phyloP scores from a whole-genome alignment of 92 coral and sea anemone species.

The Scolanthus callimorphus region DNA sequence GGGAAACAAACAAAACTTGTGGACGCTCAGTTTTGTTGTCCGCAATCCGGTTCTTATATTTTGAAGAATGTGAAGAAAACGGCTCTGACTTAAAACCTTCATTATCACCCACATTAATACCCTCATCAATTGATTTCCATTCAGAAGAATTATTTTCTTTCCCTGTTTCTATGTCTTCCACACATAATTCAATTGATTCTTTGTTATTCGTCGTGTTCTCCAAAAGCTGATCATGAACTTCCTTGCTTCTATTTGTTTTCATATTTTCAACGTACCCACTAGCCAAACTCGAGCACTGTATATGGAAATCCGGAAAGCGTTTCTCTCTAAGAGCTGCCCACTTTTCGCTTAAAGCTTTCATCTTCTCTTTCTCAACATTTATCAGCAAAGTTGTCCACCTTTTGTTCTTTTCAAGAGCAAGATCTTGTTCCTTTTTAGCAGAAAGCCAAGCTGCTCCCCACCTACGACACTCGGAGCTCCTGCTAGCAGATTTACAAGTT shows the following conservation, averaged over 20 bases:
- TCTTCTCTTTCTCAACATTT: constrained; percentile 58
- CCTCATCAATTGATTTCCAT: too few species aligned
- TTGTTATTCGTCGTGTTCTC: too few species aligned
- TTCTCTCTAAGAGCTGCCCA: constrained; percentile 16
- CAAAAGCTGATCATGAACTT: too few species aligned
- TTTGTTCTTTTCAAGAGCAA: constrained; percentile 16
- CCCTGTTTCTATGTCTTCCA: too few species aligned
- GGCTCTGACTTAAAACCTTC: not conserved
- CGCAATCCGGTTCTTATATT: not conserved
- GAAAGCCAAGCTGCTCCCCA: constrained; percentile 79
- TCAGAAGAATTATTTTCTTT: too few species aligned
- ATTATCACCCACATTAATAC: too few species aligned
- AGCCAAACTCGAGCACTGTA: too few species aligned
- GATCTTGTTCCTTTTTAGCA: constrained; percentile 68
- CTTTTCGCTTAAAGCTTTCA: constrained; percentile 29
- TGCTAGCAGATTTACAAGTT: constrained; percentile 48
- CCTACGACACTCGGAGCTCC: constrained; percentile 40
- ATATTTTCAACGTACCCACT: too few species aligned
- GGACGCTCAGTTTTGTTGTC: too few species aligned
- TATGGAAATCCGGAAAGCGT: too few species aligned
- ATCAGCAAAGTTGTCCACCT: constrained; percentile 56
- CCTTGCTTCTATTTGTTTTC: too few species aligned
- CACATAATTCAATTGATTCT: too few species aligned
- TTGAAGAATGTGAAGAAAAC: not conserved
- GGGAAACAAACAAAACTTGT: constrained; percentile 9